Percentiles rank a stretch among this genome's conserved stretches.
These are phyloP conservation scores for Anoplophora glabripennis DNA, from an alignment of 1,140 invertebrate species.

Conservation along the genomic window DNA sequence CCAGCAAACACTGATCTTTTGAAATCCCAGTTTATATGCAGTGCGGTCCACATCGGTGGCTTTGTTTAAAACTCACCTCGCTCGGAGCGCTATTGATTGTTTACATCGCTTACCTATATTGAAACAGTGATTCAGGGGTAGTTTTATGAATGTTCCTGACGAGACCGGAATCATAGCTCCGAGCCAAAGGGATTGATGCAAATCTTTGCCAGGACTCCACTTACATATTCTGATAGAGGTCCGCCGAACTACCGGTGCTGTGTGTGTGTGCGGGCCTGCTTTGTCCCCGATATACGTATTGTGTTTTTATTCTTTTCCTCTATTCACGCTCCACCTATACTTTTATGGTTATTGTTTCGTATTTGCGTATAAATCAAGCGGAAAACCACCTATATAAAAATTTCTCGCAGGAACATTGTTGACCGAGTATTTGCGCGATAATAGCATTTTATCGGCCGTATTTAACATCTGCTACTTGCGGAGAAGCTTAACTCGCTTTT, in stretches of 20 bases:
- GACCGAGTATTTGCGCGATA: too few species aligned
- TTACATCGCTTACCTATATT: slow-evolving; percentile 33
- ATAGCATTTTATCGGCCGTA: too few species aligned
- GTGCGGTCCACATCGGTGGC: neutral
- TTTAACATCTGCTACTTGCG: too few species aligned
- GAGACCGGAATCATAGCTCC: slow-evolving; percentile 8
- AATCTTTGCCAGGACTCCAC: slow-evolving; percentile 13
- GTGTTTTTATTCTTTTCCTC: slow-evolving; percentile 35
- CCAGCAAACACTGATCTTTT: too few species aligned
- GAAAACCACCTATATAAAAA: slow-evolving; percentile 23
- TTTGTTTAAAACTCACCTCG: slow-evolving; percentile 26
- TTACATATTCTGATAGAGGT: neutral
- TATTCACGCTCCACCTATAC: slow-evolving; percentile 36
- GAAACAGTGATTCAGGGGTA: slow-evolving; percentile 32
- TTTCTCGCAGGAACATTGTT: too few species aligned
- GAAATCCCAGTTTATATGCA: too few species aligned
- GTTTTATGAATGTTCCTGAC: slow-evolving; percentile 27
- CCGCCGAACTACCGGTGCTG: too few species aligned
- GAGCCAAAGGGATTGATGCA: slow-evolving; percentile 22
- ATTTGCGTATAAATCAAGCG: slow-evolving; percentile 38
- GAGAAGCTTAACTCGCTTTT: too few species aligned
- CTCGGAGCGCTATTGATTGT: slow-evolving; percentile 28
- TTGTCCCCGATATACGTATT: slow-evolving; percentile 13
- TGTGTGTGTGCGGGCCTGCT: too few species aligned
- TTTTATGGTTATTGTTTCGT: slow-evolving; percentile 38